Conservation (phyloP, 2,888 invertebrate species). For the Apamea epomidion region DNA sequence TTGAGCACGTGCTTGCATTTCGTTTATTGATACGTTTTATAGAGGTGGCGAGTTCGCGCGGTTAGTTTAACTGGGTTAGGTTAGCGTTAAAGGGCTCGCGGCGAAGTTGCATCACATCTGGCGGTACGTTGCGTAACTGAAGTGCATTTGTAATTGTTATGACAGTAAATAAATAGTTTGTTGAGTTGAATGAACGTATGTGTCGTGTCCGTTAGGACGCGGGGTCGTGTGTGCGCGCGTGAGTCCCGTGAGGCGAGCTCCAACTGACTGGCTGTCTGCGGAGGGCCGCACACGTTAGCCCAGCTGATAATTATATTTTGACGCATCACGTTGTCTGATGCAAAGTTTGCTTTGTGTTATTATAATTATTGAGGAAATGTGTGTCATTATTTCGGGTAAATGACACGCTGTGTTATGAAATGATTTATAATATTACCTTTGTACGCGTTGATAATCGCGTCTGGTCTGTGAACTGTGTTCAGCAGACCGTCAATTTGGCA, state of each 20-base stretch:
- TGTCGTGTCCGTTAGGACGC: slow-evolving; percentile 57
- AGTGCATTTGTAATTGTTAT: slow-evolving; percentile 45
- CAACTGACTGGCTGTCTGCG: slow-evolving; percentile 76
- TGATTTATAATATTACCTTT: slow-evolving; percentile 59
- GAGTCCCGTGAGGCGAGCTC: slow-evolving; percentile 77
- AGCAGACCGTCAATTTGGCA: slow-evolving; percentile 36
- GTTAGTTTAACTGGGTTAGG: slow-evolving; percentile 79
- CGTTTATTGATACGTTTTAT: slow-evolving; percentile 76
- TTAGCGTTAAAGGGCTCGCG: slow-evolving; percentile 75
- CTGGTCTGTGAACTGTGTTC: slow-evolving; percentile 36
- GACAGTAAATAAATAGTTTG: slow-evolving; percentile 40
- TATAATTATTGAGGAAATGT: slow-evolving; percentile 70
- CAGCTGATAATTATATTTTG: slow-evolving; percentile 80
- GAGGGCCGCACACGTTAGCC: slow-evolving; percentile 79
- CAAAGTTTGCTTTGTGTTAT: slow-evolving; percentile 69
- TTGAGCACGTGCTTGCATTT: slow-evolving; percentile 87
- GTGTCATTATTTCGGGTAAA: slow-evolving; percentile 64
- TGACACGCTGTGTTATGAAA: slow-evolving; percentile 57
- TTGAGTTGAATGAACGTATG: slow-evolving; percentile 68
- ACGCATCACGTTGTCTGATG: slow-evolving; percentile 70
- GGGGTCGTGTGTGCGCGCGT: slow-evolving; percentile 72
- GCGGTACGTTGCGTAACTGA: slow-evolving; percentile 65
- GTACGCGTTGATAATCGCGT: slow-evolving; percentile 51
- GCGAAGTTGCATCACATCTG: slow-evolving; percentile 86
- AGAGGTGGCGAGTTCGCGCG: slow-evolving; percentile 69